phyloP scores from a whole-genome alignment of 1,140 invertebrate species.

The Drosophila kepulauana region DNA sequence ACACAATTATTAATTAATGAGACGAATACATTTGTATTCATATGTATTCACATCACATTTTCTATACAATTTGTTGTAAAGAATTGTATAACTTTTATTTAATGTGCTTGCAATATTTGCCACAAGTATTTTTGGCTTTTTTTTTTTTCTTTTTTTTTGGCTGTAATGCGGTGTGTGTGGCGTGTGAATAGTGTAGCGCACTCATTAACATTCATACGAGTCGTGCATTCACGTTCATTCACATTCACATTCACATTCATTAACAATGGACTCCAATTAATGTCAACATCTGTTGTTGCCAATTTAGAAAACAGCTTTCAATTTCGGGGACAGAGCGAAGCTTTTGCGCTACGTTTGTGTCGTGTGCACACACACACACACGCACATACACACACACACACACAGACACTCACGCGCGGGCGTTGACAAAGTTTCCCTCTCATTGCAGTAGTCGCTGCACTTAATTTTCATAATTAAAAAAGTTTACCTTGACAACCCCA shows the following conservation, averaged over 20 bases:
- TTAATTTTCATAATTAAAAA: constrained; percentile 83
- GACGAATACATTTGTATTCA: no score
- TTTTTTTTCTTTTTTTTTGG: no score
- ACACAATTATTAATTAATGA: no score
- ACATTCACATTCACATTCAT: constrained; percentile 47
- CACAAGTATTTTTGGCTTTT: neutral
- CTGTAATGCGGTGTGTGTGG: no score
- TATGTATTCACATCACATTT: no score
- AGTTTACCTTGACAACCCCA: constrained; percentile 75
- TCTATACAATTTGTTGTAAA: no score
- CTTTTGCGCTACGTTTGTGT: neutral
- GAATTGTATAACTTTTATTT: neutral
- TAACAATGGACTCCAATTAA: constrained; percentile 53
- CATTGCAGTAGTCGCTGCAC: constrained; percentile 68
- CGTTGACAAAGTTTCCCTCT: constrained; percentile 62
- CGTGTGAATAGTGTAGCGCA: no score
- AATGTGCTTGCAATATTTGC: neutral
- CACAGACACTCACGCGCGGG: neutral
- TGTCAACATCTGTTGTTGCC: constrained; percentile 54
- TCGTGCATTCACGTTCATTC: constrained; percentile 34
- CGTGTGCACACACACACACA: neutral
- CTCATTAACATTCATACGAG: constrained; percentile 3
- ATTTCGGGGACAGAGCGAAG: constrained; percentile 30
- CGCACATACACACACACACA: neutral
- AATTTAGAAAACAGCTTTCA: constrained; percentile 55